phyloP scores from a whole-genome alignment of 2,113 vertebrate species.

The Labrus mixtus region DNA sequence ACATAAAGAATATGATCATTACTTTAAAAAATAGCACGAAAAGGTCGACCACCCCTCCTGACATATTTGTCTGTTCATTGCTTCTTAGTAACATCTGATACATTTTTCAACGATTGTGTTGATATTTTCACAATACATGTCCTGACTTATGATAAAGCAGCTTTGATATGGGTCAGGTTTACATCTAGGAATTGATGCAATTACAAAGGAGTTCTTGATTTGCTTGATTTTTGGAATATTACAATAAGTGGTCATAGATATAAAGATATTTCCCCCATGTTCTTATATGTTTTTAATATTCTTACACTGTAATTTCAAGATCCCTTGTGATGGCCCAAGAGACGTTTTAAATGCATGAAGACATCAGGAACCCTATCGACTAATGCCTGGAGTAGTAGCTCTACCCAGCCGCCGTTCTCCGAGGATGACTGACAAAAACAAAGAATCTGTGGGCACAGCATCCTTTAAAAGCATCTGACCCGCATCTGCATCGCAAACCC shows the following conservation, averaged over 20 bases:
- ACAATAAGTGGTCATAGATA: slow-evolving; percentile 11
- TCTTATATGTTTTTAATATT: slow-evolving; percentile 25
- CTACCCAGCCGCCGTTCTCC: slow-evolving; percentile 35
- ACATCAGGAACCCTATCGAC: slow-evolving; percentile 54
- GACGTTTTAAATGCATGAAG: slow-evolving; percentile 60
- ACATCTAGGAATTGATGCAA: too few relatives aligned
- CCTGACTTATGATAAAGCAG: too few relatives aligned
- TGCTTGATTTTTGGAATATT: slow-evolving; percentile 11
- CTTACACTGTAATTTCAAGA: slow-evolving; percentile 44
- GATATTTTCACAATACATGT: too few relatives aligned
- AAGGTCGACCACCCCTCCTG: too few relatives aligned
- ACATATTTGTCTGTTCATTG: too few relatives aligned
- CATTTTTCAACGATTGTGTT: too few relatives aligned
- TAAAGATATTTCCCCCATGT: slow-evolving; percentile 11
- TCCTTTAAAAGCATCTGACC: slow-evolving; percentile 72
- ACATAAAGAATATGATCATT: background rate
- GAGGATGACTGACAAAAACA: slow-evolving; percentile 66
- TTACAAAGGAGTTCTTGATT: too few relatives aligned
- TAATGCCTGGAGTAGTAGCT: slow-evolving; percentile 45
- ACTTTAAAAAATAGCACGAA: background rate
- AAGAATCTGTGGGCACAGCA: slow-evolving; percentile 50
- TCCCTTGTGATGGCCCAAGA: slow-evolving; percentile 67
- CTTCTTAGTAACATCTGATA: too few relatives aligned
- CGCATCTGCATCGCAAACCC: slow-evolving; percentile 74
- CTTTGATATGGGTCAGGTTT: too few relatives aligned